Evolutionary conservation across 2,797 vertebrate genomes (phyloP).

Genomic region (Premnoplex brunnescens): DNA sequence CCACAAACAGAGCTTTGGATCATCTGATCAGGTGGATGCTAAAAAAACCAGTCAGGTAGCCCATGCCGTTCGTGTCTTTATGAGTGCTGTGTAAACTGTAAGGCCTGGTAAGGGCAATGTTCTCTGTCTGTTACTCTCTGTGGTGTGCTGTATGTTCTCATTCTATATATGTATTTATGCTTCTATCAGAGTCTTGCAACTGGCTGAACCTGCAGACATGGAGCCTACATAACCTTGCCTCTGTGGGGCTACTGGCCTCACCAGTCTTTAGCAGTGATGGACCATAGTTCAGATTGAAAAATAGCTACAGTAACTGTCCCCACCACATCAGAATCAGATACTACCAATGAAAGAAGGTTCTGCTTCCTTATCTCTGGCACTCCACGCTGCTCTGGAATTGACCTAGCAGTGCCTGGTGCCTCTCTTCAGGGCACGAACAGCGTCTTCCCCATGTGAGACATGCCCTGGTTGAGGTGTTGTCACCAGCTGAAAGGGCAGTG

Average conservation of each 20-base stretch:
- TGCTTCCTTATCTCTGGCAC: background rate
- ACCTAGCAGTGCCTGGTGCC: background rate
- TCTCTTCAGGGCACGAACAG: background rate
- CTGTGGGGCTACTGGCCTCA: background rate
- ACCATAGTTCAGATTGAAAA: background rate
- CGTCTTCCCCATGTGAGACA: rapidly evolving
- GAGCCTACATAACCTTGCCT: background rate
- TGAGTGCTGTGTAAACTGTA: background rate
- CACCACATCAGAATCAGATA: background rate
- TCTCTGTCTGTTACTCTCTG: background rate
- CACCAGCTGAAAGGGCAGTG: background rate
- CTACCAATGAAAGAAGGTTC: background rate
- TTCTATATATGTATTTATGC: background rate
- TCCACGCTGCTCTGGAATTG: background rate
- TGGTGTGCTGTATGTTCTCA: background rate
- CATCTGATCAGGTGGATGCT: background rate
- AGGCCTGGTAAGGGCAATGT: background rate
- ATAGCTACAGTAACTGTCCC: background rate
- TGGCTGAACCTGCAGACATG: background rate
- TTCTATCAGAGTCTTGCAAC: background rate
- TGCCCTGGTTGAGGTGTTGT: background rate
- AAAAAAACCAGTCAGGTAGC: background rate
- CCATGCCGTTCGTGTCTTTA: background rate
- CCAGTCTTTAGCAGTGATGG: background rate
- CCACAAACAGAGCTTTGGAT: background rate